Conservation (phyloP, 2,113 vertebrate species). For the Dasyurus viverrinus region DNA sequence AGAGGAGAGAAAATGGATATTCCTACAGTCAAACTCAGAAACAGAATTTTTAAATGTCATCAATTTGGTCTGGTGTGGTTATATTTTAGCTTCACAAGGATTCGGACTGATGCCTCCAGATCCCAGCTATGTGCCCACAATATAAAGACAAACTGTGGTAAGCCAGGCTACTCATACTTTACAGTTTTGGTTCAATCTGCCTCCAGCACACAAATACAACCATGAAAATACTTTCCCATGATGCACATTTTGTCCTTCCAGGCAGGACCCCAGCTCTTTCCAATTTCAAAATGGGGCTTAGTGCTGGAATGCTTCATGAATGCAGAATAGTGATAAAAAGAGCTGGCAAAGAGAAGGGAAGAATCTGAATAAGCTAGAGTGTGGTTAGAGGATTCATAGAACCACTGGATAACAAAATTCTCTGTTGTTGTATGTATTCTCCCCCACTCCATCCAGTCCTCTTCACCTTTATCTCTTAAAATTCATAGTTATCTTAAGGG, state of each 20-base stretch:
- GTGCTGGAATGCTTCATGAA: background rate
- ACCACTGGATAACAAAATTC: background rate
- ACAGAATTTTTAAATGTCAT: background rate
- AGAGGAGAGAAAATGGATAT: background rate
- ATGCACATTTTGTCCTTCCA: background rate
- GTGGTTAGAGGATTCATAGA: background rate
- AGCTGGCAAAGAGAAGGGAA: background rate
- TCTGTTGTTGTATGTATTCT: background rate
- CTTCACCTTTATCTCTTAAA: background rate
- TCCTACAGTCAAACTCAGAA: background rate
- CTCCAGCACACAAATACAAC: background rate
- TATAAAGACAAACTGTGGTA: background rate
- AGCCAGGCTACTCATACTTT: background rate
- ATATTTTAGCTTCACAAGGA: background rate
- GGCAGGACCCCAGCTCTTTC: background rate
- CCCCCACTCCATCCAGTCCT: background rate
- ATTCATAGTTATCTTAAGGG: background rate
- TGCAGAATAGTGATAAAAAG: background rate
- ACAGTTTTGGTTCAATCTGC: background rate
- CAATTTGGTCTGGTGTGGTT: background rate
- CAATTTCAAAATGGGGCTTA: background rate
- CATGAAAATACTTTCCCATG: background rate
- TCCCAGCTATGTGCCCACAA: background rate
- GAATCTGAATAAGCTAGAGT: background rate
- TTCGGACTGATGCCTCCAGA: background rate